A percentile compares a stretch with the other conserved stretches of the same genome.
phyloP scores from a whole-genome alignment of 2,113 vertebrate genomes.

The Ardeotis arabs region DNA sequence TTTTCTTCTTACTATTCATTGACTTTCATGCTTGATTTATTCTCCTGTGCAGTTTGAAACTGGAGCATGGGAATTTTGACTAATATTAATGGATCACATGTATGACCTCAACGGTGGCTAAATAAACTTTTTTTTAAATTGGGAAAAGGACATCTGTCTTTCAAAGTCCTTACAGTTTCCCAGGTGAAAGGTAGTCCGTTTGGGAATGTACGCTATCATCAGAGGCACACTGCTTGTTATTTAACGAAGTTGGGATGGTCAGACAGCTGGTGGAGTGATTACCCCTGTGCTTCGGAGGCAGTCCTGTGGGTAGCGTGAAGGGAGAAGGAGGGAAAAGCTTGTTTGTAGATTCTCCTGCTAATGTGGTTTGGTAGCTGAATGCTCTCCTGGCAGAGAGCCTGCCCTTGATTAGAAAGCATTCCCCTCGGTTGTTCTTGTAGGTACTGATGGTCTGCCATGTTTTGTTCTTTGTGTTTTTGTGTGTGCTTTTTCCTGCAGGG shows the following conservation, averaged over 20 bases:
- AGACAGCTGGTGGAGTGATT: neutral
- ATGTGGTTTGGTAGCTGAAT: constrained; percentile 18
- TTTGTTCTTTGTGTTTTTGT: constrained; percentile 24
- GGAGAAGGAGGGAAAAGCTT: neutral
- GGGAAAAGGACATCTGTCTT: neutral
- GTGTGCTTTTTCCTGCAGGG: constrained; percentile 50
- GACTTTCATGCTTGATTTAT: constrained; percentile 11
- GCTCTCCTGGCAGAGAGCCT: constrained; percentile 11
- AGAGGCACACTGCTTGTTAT: neutral
- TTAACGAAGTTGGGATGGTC: neutral
- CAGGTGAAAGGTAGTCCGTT: neutral
- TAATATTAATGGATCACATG: neutral
- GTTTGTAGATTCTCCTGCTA: neutral
- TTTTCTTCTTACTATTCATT: neutral
- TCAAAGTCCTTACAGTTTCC: neutral
- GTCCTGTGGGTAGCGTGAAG: neutral
- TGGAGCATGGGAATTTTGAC: constrained; percentile 3
- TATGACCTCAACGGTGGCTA: neutral
- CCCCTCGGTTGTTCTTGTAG: neutral
- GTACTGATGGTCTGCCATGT: constrained; percentile 32
- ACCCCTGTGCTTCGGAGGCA: neutral
- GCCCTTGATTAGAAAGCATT: neutral
- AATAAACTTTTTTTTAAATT: neutral
- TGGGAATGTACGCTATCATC: neutral
- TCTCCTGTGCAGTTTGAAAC: constrained; percentile 14